These are phyloP conservation scores for Timema cristinae DNA, from an alignment of 2,888 invertebrate genomes.

Conservation along the genomic window DNA sequence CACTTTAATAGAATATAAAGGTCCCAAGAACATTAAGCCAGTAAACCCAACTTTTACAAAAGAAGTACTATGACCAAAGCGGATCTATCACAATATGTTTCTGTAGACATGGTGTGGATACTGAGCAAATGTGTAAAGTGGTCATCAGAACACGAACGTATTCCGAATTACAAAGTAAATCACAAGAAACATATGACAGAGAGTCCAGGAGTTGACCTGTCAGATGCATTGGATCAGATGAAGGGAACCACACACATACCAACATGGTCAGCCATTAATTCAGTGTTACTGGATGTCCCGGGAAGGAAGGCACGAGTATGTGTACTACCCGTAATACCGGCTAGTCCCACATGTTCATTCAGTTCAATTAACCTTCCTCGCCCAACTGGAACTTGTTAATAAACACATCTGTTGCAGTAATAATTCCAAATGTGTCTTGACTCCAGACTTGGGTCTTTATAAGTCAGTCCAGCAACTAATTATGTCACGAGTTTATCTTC, in stretches of 20 bases:
- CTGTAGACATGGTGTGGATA: slow-evolving; percentile 16
- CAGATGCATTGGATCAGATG: slow-evolving; percentile 9
- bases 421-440: slow-evolving; percentile 16
- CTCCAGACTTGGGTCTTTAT: slow-evolving; percentile 19
- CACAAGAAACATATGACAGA: slow-evolving; percentile 17
- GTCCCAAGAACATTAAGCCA: slow-evolving; percentile 19
- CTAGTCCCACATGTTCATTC: slow-evolving; percentile 19
- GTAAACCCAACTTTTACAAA: neutral
- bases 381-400: slow-evolving; percentile 18
- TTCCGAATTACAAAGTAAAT: slow-evolving; percentile 11
- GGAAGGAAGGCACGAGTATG: slow-evolving; percentile 9
- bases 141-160: slow-evolving; percentile 4
- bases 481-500: slow-evolving; percentile 14
- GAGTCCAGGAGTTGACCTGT: neutral
- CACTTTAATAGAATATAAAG: slow-evolving; percentile 6
- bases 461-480: slow-evolving; percentile 19
- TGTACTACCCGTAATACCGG: slow-evolving; percentile 18
- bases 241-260: slow-evolving; percentile 19
- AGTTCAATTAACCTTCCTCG: slow-evolving; percentile 21
- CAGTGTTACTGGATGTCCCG: slow-evolving; percentile 8
- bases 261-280: slow-evolving; percentile 22
- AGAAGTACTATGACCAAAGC: neutral
- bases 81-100: neutral
- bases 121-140: slow-evolving; percentile 15
- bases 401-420: slow-evolving; percentile 15